Conservation (phyloP, 2,797 vertebrate genomes). For the Euphonia xanthogaster region DNA sequence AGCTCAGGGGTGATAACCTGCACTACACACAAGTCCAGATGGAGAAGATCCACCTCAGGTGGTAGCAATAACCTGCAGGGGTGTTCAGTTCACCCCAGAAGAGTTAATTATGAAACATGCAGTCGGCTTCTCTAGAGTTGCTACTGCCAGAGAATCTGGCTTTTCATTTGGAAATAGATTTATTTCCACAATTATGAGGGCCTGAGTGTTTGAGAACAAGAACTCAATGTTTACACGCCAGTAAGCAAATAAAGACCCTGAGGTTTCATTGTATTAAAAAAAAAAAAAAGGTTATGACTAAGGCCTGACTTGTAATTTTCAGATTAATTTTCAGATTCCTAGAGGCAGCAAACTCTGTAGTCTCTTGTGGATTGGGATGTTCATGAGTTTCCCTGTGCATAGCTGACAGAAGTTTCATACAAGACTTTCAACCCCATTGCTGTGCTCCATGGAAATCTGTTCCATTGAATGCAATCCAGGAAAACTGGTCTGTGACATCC, state of each 20-base stretch:
- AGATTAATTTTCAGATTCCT: background rate
- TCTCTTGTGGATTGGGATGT: background rate
- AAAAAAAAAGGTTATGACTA: background rate
- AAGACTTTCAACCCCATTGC: background rate
- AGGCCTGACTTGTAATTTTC: background rate
- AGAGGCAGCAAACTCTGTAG: background rate
- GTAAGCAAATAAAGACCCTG: conserved; percentile 9
- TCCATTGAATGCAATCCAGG: background rate
- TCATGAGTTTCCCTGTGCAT: background rate
- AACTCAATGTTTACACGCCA: conserved; percentile 1
- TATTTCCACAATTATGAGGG: background rate
- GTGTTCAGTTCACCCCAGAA: background rate
- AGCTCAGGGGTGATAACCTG: background rate
- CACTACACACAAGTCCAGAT: background rate
- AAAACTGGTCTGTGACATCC: background rate
- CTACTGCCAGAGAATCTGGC: background rate
- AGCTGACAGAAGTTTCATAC: background rate
- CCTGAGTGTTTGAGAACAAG: background rate
- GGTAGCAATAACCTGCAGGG: background rate
- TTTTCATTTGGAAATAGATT: conserved; percentile 14
- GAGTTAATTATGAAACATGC: background rate
- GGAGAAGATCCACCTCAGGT: background rate
- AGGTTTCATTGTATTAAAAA: background rate
- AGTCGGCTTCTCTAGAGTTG: background rate
- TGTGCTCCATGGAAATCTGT: background rate